phyloP scores from a whole-genome alignment of 2,797 vertebrate species.

The Salarias fasciatus region DNA sequence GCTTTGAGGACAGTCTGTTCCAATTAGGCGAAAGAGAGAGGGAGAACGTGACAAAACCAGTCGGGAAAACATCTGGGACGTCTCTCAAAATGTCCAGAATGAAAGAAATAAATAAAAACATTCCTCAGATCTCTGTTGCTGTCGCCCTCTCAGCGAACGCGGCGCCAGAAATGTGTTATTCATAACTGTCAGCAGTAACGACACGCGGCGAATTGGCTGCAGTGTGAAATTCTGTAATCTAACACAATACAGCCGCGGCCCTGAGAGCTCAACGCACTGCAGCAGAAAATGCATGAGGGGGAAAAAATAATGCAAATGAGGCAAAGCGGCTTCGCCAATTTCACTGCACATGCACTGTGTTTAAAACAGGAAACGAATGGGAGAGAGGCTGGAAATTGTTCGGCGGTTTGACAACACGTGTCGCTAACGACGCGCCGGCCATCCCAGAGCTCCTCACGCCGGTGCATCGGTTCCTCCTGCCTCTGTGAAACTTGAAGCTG shows the following conservation, averaged over 20 bases:
- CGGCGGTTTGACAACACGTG: too few species aligned
- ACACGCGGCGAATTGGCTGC: neutral
- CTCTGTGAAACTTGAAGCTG: too few species aligned
- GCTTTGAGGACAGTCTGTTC: constrained; percentile 56
- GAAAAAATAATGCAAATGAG: constrained; percentile 5
- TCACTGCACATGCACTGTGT: too few species aligned
- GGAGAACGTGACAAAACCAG: constrained; percentile 52
- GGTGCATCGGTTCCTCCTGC: too few species aligned
- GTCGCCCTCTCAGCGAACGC: constrained; percentile 31
- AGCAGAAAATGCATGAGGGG: neutral
- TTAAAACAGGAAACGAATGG: too few species aligned
- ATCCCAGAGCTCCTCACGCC: too few species aligned
- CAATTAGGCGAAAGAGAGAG: constrained; percentile 62
- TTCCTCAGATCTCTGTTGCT: constrained; percentile 33
- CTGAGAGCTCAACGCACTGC: neutral
- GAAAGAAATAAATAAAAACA: too few species aligned
- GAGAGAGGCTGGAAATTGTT: too few species aligned
- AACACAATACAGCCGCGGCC: neutral
- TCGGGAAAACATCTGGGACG: constrained; percentile 52
- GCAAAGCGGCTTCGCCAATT: neutral
- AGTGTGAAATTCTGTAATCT: neutral
- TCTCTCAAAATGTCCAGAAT: constrained; percentile 48
- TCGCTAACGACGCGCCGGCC: too few species aligned
- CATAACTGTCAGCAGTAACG: constrained; percentile 34
- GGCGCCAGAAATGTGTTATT: constrained; percentile 13